Evolutionary conservation across 2,888 invertebrate genomes (phyloP), one percentile per base, ranked within the genome.

Genomic region (Eupithecia vulgata): DNA sequence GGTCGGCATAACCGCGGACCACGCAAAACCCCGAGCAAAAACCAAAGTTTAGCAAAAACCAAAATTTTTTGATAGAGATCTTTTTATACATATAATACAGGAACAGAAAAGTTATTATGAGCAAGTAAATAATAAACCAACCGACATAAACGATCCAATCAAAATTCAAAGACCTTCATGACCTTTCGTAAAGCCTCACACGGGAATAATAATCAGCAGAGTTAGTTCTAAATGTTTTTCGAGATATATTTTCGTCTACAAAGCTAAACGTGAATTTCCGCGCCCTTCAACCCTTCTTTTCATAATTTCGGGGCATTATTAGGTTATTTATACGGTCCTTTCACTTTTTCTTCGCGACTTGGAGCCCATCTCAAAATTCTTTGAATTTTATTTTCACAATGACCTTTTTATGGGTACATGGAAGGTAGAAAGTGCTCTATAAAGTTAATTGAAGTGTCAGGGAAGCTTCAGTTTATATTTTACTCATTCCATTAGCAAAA

Each of bases 301-400:
- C 73, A 76, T 80, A 77, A 79, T 74, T 78, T 70, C 35, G 25
- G 69, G 70, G 67, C 64, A 78, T 75, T 73, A 79, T 72, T 75
- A 72, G 74, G 74, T 77, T 79, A 78, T 78, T 74, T 77, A 74
- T 67, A 68, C 69, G 65, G 65, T 21, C 65, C 65, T 65, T 42
- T 65, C 2, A 65, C 65, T 75, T 74, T 61, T 68, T 75, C 48
- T 75, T 74, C 45, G 35, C 34, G 42, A 42, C 35, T 70, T 68
- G 62, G 40, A 57, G 48, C 62, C 69, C 62, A 48, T 64, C 37
- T 64, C 34, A 64, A 64, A 37, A 64, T 48, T 67, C 37, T 72
- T 71, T 72, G 66, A 66, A 52, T 64, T 67, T 75, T 57, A 52
- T 64, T 68, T 74, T 57, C 25, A 10, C 62, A 37, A 34, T 62